phyloP scores from a whole-genome alignment of 64 coral and sea anemone genomes.

The Montipora efflorescens region DNA sequence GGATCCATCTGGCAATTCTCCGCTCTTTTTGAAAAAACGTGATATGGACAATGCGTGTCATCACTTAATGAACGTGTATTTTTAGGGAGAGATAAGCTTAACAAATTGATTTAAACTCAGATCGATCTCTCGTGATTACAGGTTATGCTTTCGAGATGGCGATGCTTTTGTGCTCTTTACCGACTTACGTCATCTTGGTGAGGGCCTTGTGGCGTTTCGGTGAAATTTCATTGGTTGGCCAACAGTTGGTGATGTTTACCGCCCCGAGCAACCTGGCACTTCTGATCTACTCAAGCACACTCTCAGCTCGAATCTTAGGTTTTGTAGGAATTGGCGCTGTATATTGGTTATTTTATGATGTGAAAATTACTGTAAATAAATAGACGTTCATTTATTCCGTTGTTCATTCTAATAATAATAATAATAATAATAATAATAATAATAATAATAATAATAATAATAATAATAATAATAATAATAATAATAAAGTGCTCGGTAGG shows the following conservation, averaged over 20 bases:
- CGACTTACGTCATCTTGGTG: slow-evolving; percentile 59
- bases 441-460: no score
- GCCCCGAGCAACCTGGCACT: slow-evolving; percentile 85
- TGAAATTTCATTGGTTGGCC: slow-evolving; percentile 69
- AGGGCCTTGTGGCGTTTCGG: slow-evolving; percentile 69
- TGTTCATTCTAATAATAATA: no score
- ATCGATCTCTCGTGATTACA: slow-evolving; percentile 12
- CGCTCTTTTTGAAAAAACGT: no score
- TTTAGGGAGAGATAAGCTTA: no score
- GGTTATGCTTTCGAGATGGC: slow-evolving; percentile 77
- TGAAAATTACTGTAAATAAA: slow-evolving; percentile 51
- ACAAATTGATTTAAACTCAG: not conserved
- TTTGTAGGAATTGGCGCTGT: slow-evolving; percentile 68
- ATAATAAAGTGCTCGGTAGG: no score
- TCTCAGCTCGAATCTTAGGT: slow-evolving; percentile 79
- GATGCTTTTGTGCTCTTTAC: slow-evolving; percentile 60
- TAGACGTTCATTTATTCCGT: not conserved
- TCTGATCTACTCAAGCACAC: slow-evolving; percentile 83
- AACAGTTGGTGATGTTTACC: slow-evolving; percentile 71
- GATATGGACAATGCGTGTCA: no score
- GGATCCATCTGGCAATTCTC: no score
- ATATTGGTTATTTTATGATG: slow-evolving; percentile 86
- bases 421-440: no score
- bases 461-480: no score
- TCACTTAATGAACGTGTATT: no score